Evolutionary conservation across 64 coral and sea anemone genomes (phyloP).

Genomic region (Porites lutea): DNA sequence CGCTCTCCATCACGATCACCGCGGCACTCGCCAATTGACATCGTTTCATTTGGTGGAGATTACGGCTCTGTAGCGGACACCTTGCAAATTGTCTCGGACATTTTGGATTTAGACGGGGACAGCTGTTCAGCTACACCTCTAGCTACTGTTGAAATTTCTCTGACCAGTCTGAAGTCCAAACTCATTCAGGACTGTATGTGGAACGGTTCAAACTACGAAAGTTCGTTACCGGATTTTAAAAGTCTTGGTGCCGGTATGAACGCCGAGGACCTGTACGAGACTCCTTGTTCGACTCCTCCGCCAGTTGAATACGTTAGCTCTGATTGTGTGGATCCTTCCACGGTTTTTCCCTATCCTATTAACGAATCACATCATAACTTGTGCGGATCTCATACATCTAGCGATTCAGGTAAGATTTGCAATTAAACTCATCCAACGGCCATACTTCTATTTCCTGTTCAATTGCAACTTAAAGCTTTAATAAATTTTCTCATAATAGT

Average conservation of each 20-base stretch:
- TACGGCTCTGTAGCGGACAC: conserved; percentile 81
- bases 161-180: conserved; percentile 87
- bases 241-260: not conserved
- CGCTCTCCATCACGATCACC: conserved; percentile 73
- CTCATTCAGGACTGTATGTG: conserved; percentile 99
- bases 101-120: conserved; percentile 87
- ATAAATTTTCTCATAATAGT: conserved; percentile 3
- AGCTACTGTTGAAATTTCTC: conserved; percentile 52
- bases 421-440: not conserved
- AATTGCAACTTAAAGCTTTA: not conserved
- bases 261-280: conserved; percentile 85
- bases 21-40: conserved; percentile 62
- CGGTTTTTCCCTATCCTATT: conserved; percentile 96
- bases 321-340: conserved; percentile 96
- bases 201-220: conserved; percentile 78
- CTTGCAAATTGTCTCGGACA: conserved; percentile 92
- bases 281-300: conserved; percentile 95
- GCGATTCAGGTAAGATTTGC: conserved; percentile 86
- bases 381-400: conserved; percentile 51
- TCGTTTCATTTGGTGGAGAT: not conserved
- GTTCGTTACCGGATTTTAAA: conserved; percentile 66
- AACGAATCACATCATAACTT: conserved; percentile 89
- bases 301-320: conserved; percentile 93
- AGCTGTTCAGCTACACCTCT: conserved; percentile 48
- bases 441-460: conserved; percentile 27